Conservation (phyloP, 2,797 vertebrate species). For the Darevskia nairensis region DNA sequence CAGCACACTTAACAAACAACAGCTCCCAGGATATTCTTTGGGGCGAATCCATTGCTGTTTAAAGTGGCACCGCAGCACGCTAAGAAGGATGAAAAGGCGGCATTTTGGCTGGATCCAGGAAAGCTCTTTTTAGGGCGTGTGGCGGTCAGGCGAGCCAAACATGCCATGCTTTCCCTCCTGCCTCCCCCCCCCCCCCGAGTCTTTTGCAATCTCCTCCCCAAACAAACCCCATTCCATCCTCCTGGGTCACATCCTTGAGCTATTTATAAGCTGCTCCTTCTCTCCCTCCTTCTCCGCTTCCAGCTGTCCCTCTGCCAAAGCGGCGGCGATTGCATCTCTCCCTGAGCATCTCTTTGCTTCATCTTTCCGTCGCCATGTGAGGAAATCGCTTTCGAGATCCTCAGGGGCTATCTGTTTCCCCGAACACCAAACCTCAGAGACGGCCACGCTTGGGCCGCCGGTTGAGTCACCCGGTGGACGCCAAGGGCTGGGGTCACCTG, state of each 20-base stretch:
- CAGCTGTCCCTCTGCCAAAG: background rate
- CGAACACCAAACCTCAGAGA: background rate
- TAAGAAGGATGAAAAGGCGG: too few species aligned
- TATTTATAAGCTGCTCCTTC: slow-evolving; percentile 15
- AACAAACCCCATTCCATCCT: background rate
- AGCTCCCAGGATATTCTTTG: too few species aligned
- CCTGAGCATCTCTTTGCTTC: background rate
- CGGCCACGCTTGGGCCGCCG: background rate
- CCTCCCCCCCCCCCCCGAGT: too few species aligned
- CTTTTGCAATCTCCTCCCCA: background rate
- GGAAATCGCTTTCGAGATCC: background rate
- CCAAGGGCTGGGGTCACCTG: slow-evolving; percentile 3
- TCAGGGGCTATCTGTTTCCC: background rate
- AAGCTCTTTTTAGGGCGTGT: too few species aligned
- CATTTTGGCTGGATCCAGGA: too few species aligned
- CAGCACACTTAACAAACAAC: too few species aligned
- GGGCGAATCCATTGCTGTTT: too few species aligned
- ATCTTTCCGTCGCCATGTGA: slow-evolving; percentile 19
- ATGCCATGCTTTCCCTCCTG: background rate
- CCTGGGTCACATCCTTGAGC: slow-evolving; percentile 12
- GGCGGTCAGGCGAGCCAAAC: background rate
- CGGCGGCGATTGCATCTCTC: background rate
- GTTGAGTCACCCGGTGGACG: slow-evolving; percentile 14
- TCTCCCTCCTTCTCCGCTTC: background rate
- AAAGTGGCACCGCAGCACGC: too few species aligned